Conservation (phyloP, 2,888 invertebrate species). For the Thera obeliscata region DNA sequence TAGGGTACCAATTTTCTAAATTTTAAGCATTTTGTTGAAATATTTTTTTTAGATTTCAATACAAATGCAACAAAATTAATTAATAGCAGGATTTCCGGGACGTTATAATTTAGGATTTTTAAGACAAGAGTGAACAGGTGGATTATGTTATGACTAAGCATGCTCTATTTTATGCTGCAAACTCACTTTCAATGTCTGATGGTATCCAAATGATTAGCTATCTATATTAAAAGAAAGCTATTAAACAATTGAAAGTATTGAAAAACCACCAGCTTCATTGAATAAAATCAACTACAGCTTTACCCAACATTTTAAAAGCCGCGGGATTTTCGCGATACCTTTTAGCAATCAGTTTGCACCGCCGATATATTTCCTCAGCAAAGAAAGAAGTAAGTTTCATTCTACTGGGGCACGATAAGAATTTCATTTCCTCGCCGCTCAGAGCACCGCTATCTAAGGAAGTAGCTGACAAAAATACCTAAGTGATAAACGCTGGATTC, state of each 20-base stretch:
- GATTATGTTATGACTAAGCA: no score
- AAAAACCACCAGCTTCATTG: background rate
- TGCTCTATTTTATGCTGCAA: no score
- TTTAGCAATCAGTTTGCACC: slow-evolving; percentile 73
- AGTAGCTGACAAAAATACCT: slow-evolving; percentile 80
- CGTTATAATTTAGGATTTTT: no score
- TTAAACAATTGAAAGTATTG: background rate
- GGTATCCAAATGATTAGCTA: no score
- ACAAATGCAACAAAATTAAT: no score
- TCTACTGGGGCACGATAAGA: slow-evolving; percentile 81
- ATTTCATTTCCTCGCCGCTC: slow-evolving; percentile 82
- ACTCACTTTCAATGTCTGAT: no score
- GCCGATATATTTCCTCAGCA: slow-evolving; percentile 79
- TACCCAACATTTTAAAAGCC: slow-evolving; percentile 55
- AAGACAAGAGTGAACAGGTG: no score
- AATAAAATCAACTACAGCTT: slow-evolving; percentile 3
- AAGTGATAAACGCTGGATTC: slow-evolving; percentile 80
- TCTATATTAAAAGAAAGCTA: no score
- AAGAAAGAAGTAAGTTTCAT: slow-evolving; percentile 78
- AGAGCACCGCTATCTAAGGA: slow-evolving; percentile 79
- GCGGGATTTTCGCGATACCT: slow-evolving; percentile 68
- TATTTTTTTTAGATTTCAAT: no score
- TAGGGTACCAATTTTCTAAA: no score
- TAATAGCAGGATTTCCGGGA: no score
- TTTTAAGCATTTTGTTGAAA: no score